These are phyloP conservation scores for Isoperla grammatica DNA, from an alignment of 2,888 invertebrate genomes.

Conservation along the genomic window DNA sequence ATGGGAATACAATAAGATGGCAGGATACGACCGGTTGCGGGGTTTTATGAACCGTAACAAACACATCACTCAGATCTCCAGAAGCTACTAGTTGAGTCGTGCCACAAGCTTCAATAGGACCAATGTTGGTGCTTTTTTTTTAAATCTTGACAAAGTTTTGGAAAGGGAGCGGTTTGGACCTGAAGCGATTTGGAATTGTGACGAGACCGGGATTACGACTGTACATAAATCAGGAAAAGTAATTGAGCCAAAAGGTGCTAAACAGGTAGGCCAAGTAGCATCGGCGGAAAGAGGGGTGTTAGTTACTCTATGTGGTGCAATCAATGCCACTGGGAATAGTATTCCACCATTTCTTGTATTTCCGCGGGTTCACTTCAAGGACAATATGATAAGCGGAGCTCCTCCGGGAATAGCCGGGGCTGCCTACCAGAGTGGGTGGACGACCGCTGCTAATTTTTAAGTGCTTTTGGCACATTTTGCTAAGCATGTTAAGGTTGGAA, in stretches of 20 bases:
- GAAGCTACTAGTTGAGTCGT: no score
- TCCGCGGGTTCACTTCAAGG: constrained; percentile 17
- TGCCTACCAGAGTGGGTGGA: constrained; percentile 36
- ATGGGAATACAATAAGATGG: no score
- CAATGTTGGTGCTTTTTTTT: no score
- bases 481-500: constrained; percentile 23
- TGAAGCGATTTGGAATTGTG: constrained; percentile 1
- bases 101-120: no score
- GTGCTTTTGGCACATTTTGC: constrained; percentile 29
- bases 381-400: constrained; percentile 33
- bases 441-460: constrained; percentile 33
- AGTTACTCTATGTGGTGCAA: constrained; percentile 1
- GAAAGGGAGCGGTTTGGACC: neutral
- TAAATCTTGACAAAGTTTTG: no score
- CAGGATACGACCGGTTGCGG: no score
- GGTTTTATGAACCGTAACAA: no score
- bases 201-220: constrained; percentile 8
- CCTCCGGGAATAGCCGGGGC: constrained; percentile 31
- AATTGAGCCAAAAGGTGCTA: neutral
- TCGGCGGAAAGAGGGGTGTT: constrained; percentile 6
- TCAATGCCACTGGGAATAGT: constrained; percentile 5
- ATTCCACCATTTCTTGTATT: constrained; percentile 17
- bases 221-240: neutral
- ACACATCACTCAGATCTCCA: no score
- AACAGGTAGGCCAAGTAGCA: neutral